Conservation (phyloP, 1,140 invertebrate genomes). For the Nebria ingens region DNA sequence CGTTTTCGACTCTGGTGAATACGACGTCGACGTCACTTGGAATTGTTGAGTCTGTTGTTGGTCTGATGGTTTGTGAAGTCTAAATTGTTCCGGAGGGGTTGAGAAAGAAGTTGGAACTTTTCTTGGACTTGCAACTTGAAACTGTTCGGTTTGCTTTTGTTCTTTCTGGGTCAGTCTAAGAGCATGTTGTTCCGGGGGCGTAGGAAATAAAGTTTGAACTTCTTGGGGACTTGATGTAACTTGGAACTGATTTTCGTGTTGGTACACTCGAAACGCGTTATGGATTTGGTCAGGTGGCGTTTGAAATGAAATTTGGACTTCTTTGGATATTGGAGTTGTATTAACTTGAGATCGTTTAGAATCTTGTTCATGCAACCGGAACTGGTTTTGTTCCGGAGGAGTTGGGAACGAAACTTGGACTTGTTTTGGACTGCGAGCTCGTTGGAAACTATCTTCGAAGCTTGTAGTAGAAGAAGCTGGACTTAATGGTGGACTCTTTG, state of each 20-base stretch:
- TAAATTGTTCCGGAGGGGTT: background rate
- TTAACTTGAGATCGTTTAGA: too few species aligned
- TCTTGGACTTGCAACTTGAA: background rate
- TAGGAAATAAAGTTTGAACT: background rate
- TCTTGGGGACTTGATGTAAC: background rate
- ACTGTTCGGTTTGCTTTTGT: too few species aligned
- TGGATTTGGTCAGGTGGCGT: too few species aligned
- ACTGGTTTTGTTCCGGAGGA: background rate
- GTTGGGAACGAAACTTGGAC: background rate
- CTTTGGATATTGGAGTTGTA: too few species aligned
- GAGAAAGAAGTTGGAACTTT: background rate
- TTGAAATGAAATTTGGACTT: too few species aligned
- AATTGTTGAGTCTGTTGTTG: background rate
- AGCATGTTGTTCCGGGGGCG: background rate
- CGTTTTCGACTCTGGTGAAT: background rate
- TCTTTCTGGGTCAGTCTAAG: too few species aligned
- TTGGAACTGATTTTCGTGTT: background rate
- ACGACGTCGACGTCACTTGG: background rate
- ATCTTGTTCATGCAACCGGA: too few species aligned
- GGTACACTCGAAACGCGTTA: too few species aligned
- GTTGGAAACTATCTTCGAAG: conserved; percentile 7
- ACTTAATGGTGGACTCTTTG: conserved; percentile 25
- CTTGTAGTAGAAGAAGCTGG: conserved; percentile 18
- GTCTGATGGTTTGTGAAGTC: too few species aligned
- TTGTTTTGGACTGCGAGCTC: background rate